Percentiles rank a stretch among this genome's conserved stretches.
Conservation (phyloP, 2,888 invertebrate species). For the Nebria brevicollis region DNA sequence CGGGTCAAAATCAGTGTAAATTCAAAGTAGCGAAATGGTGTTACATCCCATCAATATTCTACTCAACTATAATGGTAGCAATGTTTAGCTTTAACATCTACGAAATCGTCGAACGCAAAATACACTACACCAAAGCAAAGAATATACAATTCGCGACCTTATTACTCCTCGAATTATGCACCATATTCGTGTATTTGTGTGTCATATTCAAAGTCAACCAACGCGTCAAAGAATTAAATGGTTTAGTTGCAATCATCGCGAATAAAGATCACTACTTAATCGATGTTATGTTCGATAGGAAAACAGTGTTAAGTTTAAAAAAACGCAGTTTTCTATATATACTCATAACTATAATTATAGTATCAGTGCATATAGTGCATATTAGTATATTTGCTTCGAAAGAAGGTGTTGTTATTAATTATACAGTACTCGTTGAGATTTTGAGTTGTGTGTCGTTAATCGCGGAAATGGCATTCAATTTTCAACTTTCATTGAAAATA, state of each 20-base stretch:
- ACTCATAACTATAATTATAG: constrained; percentile 5
- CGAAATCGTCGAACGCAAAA: neutral
- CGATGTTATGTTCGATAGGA: constrained; percentile 31
- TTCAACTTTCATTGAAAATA: constrained; percentile 11
- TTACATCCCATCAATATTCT: neutral
- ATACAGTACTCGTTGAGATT: neutral
- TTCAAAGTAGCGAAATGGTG: constrained; percentile 10
- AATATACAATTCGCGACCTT: constrained; percentile 43
- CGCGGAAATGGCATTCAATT: constrained; percentile 29
- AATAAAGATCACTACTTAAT: constrained; percentile 42
- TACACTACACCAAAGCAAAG: constrained; percentile 17
- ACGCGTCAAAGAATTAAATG: constrained; percentile 46
- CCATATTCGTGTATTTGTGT: constrained; percentile 30
- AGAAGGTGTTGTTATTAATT: neutral
- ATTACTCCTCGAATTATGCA: constrained; percentile 44
- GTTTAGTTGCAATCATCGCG: constrained; percentile 43
- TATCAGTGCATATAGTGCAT: constrained; percentile 6
- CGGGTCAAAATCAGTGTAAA: neutral
- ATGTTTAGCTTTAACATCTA: constrained; percentile 36
- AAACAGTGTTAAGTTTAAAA: constrained; percentile 14
- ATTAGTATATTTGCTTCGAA: neutral
- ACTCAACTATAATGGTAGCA: constrained; percentile 4
- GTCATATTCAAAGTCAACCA: constrained; percentile 27
- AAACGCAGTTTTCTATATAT: constrained; percentile 8
- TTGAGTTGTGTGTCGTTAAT: constrained; percentile 25